These are phyloP conservation scores for Manduca sexta DNA, from an alignment of 1,140 invertebrate species.

Conservation along the genomic window DNA sequence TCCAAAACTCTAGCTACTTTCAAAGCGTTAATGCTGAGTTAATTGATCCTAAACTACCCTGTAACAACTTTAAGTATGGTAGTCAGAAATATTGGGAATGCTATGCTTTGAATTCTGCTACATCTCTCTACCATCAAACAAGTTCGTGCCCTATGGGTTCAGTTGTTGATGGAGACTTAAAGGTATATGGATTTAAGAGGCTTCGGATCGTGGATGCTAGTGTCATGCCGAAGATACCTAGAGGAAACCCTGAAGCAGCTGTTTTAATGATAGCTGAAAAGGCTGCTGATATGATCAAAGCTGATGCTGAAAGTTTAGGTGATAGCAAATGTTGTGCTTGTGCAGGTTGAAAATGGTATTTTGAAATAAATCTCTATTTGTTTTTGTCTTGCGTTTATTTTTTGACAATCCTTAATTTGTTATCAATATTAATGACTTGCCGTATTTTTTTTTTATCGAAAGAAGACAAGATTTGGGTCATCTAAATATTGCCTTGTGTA, in stretches of 20 bases:
- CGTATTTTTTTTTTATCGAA: too few species aligned
- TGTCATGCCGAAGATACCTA: conserved; percentile 27
- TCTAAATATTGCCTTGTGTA: too few species aligned
- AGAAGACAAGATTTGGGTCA: too few species aligned
- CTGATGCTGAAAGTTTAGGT: neutral
- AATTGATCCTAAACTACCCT: conserved; percentile 9
- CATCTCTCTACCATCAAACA: conserved; percentile 60
- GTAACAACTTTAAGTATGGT: neutral
- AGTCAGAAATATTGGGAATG: conserved; percentile 50
- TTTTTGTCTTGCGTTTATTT: too few species aligned
- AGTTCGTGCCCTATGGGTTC: conserved; percentile 72
- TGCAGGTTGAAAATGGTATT: too few species aligned
- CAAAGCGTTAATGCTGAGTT: conserved; percentile 5
- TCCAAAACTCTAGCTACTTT: conserved; percentile 11
- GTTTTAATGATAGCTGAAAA: conserved; percentile 26
- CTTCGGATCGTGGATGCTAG: conserved; percentile 37
- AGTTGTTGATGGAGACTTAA: conserved; percentile 55
- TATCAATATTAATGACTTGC: too few species aligned
- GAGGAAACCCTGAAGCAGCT: conserved; percentile 26
- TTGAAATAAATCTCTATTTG: too few species aligned
- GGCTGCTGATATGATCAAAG: conserved; percentile 22
- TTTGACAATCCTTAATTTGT: too few species aligned
- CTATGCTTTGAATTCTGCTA: conserved; percentile 38
- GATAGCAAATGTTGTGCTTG: neutral
- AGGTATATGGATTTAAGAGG: conserved; percentile 46